Evolutionary conservation across 2,113 vertebrate genomes (phyloP).

Genomic region (Cyprinodon brontotheroides): DNA sequence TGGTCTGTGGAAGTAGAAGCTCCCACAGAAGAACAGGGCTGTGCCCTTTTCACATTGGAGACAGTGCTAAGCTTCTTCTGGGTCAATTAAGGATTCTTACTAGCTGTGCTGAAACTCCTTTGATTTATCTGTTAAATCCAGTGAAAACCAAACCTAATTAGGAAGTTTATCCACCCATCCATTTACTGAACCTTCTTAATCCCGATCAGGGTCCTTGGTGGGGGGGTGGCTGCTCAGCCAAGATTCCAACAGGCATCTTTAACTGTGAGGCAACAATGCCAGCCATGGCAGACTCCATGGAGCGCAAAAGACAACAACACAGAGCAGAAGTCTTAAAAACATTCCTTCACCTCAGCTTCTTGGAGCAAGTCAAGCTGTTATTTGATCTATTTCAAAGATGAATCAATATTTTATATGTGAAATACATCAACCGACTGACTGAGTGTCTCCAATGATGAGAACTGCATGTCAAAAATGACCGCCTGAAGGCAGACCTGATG

Average conservation of each 20-base stretch:
- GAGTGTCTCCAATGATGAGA: conserved; percentile 5
- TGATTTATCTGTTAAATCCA: neutral
- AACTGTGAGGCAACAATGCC: neutral
- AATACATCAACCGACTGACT: conserved; percentile 3
- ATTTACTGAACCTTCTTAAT: neutral
- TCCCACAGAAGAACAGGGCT: conserved; percentile 9
- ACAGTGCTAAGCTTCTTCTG: neutral
- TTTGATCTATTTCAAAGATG: neutral
- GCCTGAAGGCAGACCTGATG: conserved; percentile 26
- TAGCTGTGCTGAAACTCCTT: conserved; percentile 1
- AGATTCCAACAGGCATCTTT: neutral
- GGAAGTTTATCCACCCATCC: neutral
- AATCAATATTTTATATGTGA: neutral
- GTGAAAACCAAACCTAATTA: neutral
- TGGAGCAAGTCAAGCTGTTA: neutral
- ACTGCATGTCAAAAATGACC: conserved; percentile 3
- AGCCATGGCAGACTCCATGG: neutral
- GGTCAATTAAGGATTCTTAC: neutral
- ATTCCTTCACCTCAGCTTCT: neutral
- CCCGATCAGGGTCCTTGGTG: neutral
- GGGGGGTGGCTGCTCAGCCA: no score
- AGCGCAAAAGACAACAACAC: neutral
- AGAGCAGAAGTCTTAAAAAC: neutral
- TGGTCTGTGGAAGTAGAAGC: conserved; percentile 8
- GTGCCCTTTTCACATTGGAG: neutral